phyloP scores from a whole-genome alignment of 2,888 invertebrate genomes.

The Neocrepidodera transversa region DNA sequence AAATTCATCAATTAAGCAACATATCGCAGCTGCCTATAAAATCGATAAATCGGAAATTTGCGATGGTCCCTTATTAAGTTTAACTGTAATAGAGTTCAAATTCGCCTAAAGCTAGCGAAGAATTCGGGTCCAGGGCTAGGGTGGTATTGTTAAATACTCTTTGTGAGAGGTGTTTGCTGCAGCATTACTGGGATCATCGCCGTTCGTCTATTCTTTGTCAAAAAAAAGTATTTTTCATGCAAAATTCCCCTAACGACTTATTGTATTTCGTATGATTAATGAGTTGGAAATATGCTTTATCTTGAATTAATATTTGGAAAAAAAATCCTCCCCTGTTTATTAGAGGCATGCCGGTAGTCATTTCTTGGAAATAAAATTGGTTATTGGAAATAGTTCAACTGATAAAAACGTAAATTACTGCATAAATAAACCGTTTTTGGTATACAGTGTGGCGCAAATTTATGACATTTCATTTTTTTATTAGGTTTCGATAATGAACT shows the following conservation, averaged over 20 bases:
- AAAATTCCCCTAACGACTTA: conserved; percentile 53
- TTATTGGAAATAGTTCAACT: conserved; percentile 20
- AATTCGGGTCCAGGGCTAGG: conserved; percentile 38
- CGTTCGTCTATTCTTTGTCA: conserved; percentile 47
- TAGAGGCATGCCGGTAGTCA: conserved; percentile 12
- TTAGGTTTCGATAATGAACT: too few species aligned
- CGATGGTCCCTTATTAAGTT: conserved; percentile 32
- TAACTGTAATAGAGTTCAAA: conserved; percentile 40
- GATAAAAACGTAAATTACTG: too few species aligned
- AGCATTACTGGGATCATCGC: conserved; percentile 30
- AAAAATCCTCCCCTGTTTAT: conserved; percentile 33
- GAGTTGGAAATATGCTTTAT: conserved; percentile 50
- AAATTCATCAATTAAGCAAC: conserved; percentile 42
- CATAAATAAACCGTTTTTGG: too few species aligned
- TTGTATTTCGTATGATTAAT: conserved; percentile 52
- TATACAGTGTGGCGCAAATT: too few species aligned
- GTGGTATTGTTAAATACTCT: conserved; percentile 44
- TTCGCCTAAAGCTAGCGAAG: conserved; percentile 37
- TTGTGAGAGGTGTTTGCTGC: conserved; percentile 38
- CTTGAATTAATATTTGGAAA: conserved; percentile 39
- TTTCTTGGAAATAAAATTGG: conserved; percentile 22
- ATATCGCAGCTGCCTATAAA: conserved; percentile 38
- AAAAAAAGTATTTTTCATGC: conserved; percentile 55
- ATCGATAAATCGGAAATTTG: conserved; percentile 32
- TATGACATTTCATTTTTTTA: too few species aligned